These are phyloP conservation scores for Helicolenus hilgendorfi DNA, from an alignment of 2,797 vertebrate species.

Conservation along the genomic window DNA sequence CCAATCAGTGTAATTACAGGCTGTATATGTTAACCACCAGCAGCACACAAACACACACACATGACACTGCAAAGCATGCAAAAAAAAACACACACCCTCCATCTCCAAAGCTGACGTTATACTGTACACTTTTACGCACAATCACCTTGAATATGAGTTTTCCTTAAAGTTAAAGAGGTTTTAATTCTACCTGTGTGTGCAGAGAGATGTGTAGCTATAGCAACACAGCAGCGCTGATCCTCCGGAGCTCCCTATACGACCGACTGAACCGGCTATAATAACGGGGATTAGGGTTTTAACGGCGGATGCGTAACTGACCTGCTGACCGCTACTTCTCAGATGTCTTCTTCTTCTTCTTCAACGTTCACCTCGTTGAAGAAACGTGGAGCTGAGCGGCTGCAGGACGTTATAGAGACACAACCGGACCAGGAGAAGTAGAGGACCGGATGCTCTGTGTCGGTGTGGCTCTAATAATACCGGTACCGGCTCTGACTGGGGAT, in stretches of 20 bases:
- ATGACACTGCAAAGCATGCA: background rate
- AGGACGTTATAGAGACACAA: constrained; percentile 2
- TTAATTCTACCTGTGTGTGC: constrained; percentile 50
- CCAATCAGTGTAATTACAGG: constrained; percentile 56
- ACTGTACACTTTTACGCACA: constrained; percentile 11
- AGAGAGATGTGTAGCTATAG: background rate
- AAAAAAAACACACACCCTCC: background rate
- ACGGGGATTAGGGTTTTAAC: constrained; percentile 58
- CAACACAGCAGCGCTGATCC: background rate
- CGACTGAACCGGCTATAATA: constrained; percentile 20
- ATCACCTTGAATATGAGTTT: background rate
- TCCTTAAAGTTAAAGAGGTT: background rate
- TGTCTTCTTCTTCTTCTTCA: background rate
- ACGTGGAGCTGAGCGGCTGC: background rate
- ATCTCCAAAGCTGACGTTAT: background rate
- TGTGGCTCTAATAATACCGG: constrained; percentile 37
- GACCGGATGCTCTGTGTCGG: constrained; percentile 13
- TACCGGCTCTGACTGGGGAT: constrained; percentile 58
- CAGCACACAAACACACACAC: background rate
- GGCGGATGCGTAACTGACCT: constrained; percentile 28
- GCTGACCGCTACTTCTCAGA: constrained; percentile 8
- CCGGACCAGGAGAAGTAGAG: constrained; percentile 23
- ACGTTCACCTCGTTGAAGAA: background rate
- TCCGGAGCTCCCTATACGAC: constrained; percentile 26
- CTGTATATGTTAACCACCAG: constrained; percentile 11